Percentiles rank a stretch among this genome's conserved stretches.
These are phyloP conservation scores for Thunnus maccoyii DNA, from an alignment of 2,113 vertebrate genomes.

Conservation along the genomic window DNA sequence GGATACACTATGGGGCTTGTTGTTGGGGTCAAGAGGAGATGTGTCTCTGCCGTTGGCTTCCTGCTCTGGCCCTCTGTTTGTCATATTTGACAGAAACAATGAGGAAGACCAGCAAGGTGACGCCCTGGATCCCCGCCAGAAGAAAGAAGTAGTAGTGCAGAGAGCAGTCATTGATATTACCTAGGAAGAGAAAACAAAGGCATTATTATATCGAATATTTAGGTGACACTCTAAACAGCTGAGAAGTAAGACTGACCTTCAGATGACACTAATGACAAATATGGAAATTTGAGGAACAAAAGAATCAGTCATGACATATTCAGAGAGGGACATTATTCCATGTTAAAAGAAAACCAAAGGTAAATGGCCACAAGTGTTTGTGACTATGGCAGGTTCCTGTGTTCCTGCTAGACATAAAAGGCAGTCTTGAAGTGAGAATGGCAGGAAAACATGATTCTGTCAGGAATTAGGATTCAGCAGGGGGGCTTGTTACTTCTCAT, in stretches of 20 bases:
- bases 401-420: constrained; percentile 48
- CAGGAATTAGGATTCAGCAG: constrained; percentile 52
- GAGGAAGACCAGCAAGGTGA: constrained; percentile 93
- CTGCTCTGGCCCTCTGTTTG: constrained; percentile 81
- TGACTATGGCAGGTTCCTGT: constrained; percentile 36
- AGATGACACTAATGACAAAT: constrained; percentile 24
- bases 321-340: constrained; percentile 5
- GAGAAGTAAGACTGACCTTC: not conserved
- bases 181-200: constrained; percentile 73
- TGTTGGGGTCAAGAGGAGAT: constrained; percentile 73
- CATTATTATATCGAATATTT: constrained; percentile 2
- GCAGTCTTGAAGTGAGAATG: constrained; percentile 35
- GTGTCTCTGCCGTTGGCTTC: constrained; percentile 65
- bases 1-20: not conserved
- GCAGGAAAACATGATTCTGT: constrained; percentile 50
- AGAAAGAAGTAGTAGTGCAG: constrained; percentile 98
- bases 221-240: not conserved
- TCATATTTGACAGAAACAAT: constrained; percentile 94
- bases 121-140: constrained; percentile 93
- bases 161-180: constrained; percentile 95
- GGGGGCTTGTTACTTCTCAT: constrained; percentile 47
- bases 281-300: constrained; percentile 44
- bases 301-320: constrained; percentile 14
- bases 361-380: constrained; percentile 47
- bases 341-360: constrained; percentile 50